Base-by-base conservation (phyloP, 2,888 invertebrate genomes). In the Latrodectus hesperus region DNA sequence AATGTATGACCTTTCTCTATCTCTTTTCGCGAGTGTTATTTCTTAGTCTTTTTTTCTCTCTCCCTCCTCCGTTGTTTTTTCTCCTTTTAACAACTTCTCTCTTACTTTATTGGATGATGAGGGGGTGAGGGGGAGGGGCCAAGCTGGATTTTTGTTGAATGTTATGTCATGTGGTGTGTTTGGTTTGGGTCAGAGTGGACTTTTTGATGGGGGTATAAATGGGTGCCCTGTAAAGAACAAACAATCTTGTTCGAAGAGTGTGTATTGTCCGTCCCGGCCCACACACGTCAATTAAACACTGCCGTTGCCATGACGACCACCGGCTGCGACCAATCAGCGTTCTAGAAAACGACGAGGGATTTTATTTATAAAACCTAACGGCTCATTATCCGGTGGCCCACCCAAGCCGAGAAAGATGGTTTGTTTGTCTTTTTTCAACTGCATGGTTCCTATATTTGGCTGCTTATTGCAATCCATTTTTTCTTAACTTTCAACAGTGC, bases 331-430 rank as follows among this genome's bases (percentile, higher is more conserved):
- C 88, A 88, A 88, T 88, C 88, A 88, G 88, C 81, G 81, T 17
- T 81, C 88, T 80, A 84, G 82, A 73, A 77, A 83, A 60, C 67
- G 74, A 52, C 14, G 77, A 77, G 85, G 82, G 82, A 83, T 88
- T 88, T 88, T 88, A 88, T 88, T 88, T 88, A 88, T 88, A 88
- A 88, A 88, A 88, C 88, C 88, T 84, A 88, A 88, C 88, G 84
- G 88, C 88, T 88, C 84, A 88, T 88, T 88, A 88, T 88, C 84
- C 88, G 70, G 83, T 84, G 84, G 84, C 84, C 88, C 88, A 84
- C 79, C 84, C 84, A 84, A 49, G 83, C 83, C 82, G 82, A 70
- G 73, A 75, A 67, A 72, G 78, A 75, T 76, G 70, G 75, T 86
- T 86, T 82, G 83, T 88, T 87, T 82, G 81, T 87, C 78, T 88